Percentiles rank a stretch among this genome's conserved stretches.
Conservation (phyloP, 2,797 vertebrate genomes). For the Pogonophryne albipinna region DNA sequence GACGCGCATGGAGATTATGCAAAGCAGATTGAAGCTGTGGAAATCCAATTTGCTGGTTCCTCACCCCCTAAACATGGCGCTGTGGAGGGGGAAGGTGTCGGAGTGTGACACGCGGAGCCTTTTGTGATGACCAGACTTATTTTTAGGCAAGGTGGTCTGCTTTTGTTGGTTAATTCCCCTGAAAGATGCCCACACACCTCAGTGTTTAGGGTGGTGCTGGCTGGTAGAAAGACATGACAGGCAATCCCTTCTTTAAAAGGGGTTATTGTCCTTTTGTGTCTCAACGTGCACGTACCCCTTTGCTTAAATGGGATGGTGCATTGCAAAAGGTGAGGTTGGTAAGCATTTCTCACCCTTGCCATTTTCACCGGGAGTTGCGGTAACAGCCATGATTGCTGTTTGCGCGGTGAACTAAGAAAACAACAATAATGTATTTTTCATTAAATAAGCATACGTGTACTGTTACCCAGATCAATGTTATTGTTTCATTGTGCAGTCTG, state of each 20-base stretch:
- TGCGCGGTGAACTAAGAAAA: too few relatives aligned
- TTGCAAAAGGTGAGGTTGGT: too few relatives aligned
- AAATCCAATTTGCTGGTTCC: slow-evolving; percentile 52
- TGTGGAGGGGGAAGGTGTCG: not conserved
- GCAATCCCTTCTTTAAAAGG: not conserved
- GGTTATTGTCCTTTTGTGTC: too few relatives aligned
- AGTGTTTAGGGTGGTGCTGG: not conserved
- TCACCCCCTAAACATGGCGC: slow-evolving; percentile 16
- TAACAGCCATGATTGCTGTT: too few relatives aligned
- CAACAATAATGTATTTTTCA: too few relatives aligned
- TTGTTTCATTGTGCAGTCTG: too few relatives aligned
- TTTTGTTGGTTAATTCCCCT: slow-evolving; percentile 5
- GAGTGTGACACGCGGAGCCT: not conserved
- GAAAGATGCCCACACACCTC: not conserved
- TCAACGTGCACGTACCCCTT: too few relatives aligned
- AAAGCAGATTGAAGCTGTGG: slow-evolving; percentile 31
- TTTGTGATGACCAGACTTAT: not conserved
- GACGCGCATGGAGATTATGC: slow-evolving; percentile 30
- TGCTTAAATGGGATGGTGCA: too few relatives aligned
- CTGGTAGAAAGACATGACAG: not conserved
- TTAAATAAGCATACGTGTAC: too few relatives aligned
- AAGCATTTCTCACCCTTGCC: too few relatives aligned
- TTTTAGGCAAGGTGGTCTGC: not conserved
- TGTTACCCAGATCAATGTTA: too few relatives aligned
- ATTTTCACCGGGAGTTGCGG: too few relatives aligned